Base-by-base conservation (phyloP, 2,888 invertebrate genomes). In the Lordiphosa andalusiaca region DNA sequence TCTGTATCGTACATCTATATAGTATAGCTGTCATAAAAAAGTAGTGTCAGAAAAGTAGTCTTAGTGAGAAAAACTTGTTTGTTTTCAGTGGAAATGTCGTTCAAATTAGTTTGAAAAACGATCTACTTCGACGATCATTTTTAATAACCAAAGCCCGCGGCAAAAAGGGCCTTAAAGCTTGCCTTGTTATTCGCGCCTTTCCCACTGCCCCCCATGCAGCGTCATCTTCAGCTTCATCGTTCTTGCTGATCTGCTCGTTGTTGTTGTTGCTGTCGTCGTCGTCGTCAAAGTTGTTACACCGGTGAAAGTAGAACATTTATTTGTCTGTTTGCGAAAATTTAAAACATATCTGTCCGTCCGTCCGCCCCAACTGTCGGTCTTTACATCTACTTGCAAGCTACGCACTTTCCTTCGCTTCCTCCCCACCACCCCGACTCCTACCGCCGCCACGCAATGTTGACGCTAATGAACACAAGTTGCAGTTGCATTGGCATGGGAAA, bases 241-340 rank as follows among this genome's bases (percentile, higher is more conserved):
- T 59, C 35, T 21, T n/a, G 40, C n/a, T 16, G 25, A 12, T 13
- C 9, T 10, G 25, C 25, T 25, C 25, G 25, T 25, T 6, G 25
- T 25, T 25, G 25, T 25, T 7, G 25, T 25, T 6, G 25, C 7
- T 25, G 25, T 6, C n/a, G 9, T 25, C 21, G 6, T n/a, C 21
- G 6, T 12, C 7, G 23, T 25, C 25, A 41, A 41, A 19, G 46
- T 38, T 53, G 59, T 40, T 52, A 61, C 55, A 47, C 21, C 69
- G 77, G 77, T 74, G 80, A 81, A 80, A 80, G 81, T 81, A 81
- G 81, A 73, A 81, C 81, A 70, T 73, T 72, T 73, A 71, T 72
- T 74, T 73, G 70, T 69, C 55, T 73, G 61, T 70, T 68, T 70
- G 61, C 56, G 58, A 44, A 71, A 71, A 64, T 71, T 70, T 72